Conservation (phyloP, 2,113 vertebrate species). For the Rhea americana region DNA sequence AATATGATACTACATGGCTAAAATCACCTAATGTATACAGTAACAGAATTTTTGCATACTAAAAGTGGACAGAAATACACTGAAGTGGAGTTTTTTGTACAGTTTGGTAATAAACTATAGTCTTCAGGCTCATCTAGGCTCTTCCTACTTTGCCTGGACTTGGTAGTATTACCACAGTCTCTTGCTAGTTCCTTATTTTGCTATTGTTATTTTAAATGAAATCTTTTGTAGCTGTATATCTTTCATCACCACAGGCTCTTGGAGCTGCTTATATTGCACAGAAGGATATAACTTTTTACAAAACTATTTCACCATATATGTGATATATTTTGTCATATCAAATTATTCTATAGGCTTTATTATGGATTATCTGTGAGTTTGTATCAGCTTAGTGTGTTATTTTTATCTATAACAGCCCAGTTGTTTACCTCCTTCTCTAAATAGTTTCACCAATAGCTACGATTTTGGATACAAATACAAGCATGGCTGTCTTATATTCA, state of each 20-base stretch:
- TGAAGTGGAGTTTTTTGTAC: neutral
- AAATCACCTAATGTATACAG: neutral
- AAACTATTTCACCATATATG: neutral
- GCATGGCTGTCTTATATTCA: neutral
- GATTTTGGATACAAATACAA: neutral
- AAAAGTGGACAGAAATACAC: neutral
- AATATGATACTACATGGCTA: neutral
- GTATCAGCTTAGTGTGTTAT: neutral
- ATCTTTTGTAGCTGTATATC: neutral
- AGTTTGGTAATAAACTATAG: neutral
- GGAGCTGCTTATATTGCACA: neutral
- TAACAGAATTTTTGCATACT: neutral
- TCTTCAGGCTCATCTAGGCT: neutral
- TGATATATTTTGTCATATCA: neutral
- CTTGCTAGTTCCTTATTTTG: neutral
- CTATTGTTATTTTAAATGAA: neutral
- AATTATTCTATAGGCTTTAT: neutral
- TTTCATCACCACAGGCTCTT: neutral
- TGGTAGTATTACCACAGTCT: neutral
- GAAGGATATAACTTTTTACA: neutral
- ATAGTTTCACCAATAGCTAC: neutral
- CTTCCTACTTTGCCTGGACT: neutral
- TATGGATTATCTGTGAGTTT: neutral
- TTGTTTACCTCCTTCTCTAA: neutral
- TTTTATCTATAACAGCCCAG: neutral